Conservation (phyloP, 2,797 vertebrate genomes). For the Microctenopoma stevenorrisi region DNA sequence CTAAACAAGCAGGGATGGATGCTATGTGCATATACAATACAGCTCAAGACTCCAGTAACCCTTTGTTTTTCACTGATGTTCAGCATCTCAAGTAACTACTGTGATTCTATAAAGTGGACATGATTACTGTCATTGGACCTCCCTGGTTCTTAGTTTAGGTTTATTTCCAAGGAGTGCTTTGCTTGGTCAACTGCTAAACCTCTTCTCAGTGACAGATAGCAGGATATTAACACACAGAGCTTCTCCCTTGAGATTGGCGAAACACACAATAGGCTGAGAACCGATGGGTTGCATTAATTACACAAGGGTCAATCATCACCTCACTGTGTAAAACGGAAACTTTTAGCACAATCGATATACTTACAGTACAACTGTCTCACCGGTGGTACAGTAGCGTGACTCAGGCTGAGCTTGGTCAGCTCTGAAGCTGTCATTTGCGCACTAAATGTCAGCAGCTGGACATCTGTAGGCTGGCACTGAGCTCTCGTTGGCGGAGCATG, state of each 20-base stretch:
- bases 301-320: neutral
- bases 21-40: constrained; percentile 17
- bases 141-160: constrained; percentile 5
- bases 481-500: constrained; percentile 31
- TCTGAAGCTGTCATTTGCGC: constrained; percentile 51
- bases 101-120: constrained; percentile 21
- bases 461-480: constrained; percentile 41
- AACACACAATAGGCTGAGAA: neutral
- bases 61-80: constrained; percentile 16
- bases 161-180: constrained; percentile 3
- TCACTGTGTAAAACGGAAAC: too few species aligned
- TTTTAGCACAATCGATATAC: neutral
- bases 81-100: constrained; percentile 6
- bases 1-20: constrained; percentile 17
- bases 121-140: constrained; percentile 11
- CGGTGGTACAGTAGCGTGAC: constrained; percentile 26
- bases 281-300: neutral
- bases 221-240: neutral
- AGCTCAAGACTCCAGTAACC: constrained; percentile 24
- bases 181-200: constrained; percentile 32
- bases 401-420: constrained; percentile 14
- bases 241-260: neutral
- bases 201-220: constrained; percentile 6
- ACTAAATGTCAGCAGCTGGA: constrained; percentile 56
- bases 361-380: neutral